Evolutionary conservation across 2,888 invertebrate species (phyloP), one percentile per base, ranked within the genome.

Genomic region (Pollenia griseotomentosa): DNA sequence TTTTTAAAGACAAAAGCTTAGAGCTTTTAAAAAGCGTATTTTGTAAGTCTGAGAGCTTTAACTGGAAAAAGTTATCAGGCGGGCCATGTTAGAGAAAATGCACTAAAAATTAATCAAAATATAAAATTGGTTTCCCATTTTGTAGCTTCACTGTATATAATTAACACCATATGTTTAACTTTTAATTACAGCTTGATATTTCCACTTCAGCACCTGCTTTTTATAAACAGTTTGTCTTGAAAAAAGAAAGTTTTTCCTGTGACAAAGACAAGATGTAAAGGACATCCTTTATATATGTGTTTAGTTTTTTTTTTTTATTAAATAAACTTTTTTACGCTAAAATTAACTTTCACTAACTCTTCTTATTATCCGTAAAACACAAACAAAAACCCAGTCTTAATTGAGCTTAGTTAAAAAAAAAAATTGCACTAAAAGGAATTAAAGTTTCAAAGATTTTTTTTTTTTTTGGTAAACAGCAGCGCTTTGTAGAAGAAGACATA

Each of bases 281-380:
- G 23, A 59, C 46, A 59, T 19, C 12, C 11, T 46, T 66, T 44
- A 48, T 55, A 46, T 55, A 80, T 71, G 61, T 71, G 55, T 33
- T 80, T 40, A 53, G n/a, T 33, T 61, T 19, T 19, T 2, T 73
- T 71, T n/a, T 23, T 79, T 78, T 79, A 48, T 44, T 14, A 51
- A 55, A 66, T 14, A 51, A 55, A 66, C 19, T 59, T 57, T 46
- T 48, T 65, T 40, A 46, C 12, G 12, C 51, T 63, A 5, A 23
- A 53, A 33, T 80, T 68, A 48, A 59, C 16, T 68, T 70, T 14
- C 65, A 55, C 40, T 55, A 65, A 46, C 46, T 73, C 6, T 11
- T 6, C 42, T 51, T 7, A 19, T 14, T n/a, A 33, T 66, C 23
- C 19, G 53, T 63, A 23, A 8, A 57, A 19, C 19, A 23, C 16